Base-by-base conservation (phyloP, 2,888 invertebrate species). In the Galerucella nymphaeae region DNA sequence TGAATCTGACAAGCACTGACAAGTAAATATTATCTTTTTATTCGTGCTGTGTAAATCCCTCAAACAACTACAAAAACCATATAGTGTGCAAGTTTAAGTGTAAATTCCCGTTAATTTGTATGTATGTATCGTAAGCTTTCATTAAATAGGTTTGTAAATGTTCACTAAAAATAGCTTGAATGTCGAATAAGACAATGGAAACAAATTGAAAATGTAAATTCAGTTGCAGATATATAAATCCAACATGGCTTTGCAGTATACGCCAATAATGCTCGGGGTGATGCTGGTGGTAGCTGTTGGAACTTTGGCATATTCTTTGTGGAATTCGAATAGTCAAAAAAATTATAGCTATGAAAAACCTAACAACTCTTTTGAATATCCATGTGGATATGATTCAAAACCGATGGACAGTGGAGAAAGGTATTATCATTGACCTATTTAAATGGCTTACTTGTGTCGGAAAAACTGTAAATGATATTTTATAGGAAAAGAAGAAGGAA, bases 211-310 rank as follows among this genome's bases (percentile, higher is more conserved):
- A 23, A 61, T 10, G 11, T 48, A 50, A 45, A 59, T 50, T 61
- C 13, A 13, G 13, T 53, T 62, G 38, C 57, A 70, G 30, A 30
- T 30, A 38, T 68, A 18, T 61, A n/a, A n/a, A n/a, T n/a, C 38
- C 45, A 71, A 66, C 67, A 76, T 76, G 76, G 41, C 72, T 5
- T 48, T 74, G n/a, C 74, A 76, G 23, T 71, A 72, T 23, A 68
- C 74, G 30, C 76, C 76, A 13, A 13, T 76, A 48, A 64, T 53
- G 14, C 59, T 76, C 69, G 76, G 76, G 10, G 66, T 72, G 8
- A 74, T 73, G 72, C 42, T 76, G 55, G 69, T 73, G 30, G 76
- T 76, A 42, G 76, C 76, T 16, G 66, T 72, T 2, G 76, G 76
- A 13, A 76, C 76, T 14, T 10, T 74, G 3, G 71, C 69, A n/a